Evolutionary conservation across 2,888 invertebrate species (phyloP).

Genomic region (Nymphalis urticae): DNA sequence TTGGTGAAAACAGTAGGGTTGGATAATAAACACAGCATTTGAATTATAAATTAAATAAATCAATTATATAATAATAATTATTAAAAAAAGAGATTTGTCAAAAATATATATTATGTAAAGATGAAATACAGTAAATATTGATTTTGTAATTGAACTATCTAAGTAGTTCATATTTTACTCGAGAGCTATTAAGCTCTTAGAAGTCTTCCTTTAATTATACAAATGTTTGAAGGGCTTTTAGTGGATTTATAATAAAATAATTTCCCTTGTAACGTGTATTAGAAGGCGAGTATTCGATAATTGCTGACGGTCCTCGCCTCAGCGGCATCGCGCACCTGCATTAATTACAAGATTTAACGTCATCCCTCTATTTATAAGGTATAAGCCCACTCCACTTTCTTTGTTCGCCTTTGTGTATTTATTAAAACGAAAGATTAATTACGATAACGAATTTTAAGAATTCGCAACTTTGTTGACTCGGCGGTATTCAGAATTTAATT

Average conservation of each 20-base stretch:
- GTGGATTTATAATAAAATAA: conserved; percentile 58
- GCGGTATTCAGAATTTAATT: conserved; percentile 78
- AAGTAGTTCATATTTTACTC: not conserved
- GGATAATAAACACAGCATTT: too few relatives aligned
- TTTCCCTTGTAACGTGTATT: conserved; percentile 60
- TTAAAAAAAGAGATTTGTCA: too few relatives aligned
- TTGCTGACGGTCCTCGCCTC: conserved; percentile 61
- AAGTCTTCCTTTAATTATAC: conserved; percentile 5
- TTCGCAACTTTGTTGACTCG: conserved; percentile 73
- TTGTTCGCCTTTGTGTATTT: conserved; percentile 63
- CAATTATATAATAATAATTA: too few relatives aligned
- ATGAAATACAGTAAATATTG: not conserved
- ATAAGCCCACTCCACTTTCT: conserved; percentile 62
- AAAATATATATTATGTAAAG: too few relatives aligned
- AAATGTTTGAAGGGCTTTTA: conserved; percentile 37
- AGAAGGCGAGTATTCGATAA: conserved; percentile 67
- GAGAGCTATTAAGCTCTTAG: conserved; percentile 13
- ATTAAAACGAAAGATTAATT: conserved; percentile 76
- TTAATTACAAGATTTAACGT: conserved; percentile 77
- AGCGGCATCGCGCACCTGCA: conserved; percentile 67
- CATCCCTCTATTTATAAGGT: conserved; percentile 74
- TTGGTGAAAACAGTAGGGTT: too few relatives aligned
- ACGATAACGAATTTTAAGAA: conserved; percentile 75
- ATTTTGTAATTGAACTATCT: not conserved
- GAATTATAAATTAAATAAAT: too few relatives aligned